Conservation (phyloP, 2,113 vertebrate species). For the Ammodytes dubius region DNA sequence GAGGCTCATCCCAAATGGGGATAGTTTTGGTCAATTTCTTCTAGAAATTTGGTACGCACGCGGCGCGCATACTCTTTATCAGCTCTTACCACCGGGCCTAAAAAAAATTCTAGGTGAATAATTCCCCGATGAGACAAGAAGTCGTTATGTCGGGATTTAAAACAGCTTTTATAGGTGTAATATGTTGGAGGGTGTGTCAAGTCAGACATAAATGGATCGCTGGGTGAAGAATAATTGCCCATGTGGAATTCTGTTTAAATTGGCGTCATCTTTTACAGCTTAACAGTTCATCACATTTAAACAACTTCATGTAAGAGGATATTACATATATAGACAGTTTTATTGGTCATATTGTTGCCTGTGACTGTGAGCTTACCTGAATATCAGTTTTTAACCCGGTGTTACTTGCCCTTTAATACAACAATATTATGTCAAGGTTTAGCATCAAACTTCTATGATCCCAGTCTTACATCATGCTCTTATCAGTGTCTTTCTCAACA, state of each 20-base stretch:
- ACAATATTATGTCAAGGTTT: neutral
- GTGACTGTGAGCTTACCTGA: too few species aligned
- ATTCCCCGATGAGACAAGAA: neutral
- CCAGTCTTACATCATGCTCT: neutral
- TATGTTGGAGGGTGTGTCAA: neutral
- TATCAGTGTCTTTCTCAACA: neutral
- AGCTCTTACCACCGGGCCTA: too few species aligned
- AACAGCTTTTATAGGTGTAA: neutral
- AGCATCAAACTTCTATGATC: neutral
- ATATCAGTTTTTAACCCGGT: neutral
- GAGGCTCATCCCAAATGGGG: too few species aligned
- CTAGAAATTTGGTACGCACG: too few species aligned
- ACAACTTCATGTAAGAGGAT: neutral
- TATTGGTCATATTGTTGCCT: neutral
- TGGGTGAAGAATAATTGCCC: neutral
- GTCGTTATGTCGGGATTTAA: slow-evolving; percentile 25
- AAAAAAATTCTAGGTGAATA: too few species aligned
- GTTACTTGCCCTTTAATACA: neutral
- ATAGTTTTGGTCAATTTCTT: too few species aligned
- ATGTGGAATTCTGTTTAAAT: slow-evolving; percentile 9
- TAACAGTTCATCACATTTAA: neutral
- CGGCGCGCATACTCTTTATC: too few species aligned
- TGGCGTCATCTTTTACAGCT: slow-evolving; percentile 9
- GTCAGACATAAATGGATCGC: neutral
- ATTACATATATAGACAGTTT: neutral